Percentiles rank a stretch among this genome's conserved stretches.
Conservation (phyloP, 2,888 invertebrate species). For the Hybos culiciformis region DNA sequence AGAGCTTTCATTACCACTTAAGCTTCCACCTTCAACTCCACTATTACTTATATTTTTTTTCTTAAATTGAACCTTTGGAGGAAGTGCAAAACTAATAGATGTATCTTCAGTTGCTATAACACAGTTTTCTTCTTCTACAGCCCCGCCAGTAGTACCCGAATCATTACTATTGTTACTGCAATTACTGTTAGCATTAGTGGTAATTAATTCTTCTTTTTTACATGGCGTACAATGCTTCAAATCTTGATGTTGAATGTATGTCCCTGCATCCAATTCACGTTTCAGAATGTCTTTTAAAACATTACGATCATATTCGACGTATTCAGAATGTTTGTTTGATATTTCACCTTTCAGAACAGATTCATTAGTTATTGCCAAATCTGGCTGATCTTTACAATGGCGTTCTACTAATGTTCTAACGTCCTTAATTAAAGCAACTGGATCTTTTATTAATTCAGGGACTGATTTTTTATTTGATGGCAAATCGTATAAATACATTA, state of each 20-base stretch:
- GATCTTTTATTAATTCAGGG: constrained; percentile 78
- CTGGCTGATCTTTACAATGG: constrained; percentile 75
- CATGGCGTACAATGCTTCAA: neutral
- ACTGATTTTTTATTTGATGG: constrained; percentile 84
- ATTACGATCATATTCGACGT: constrained; percentile 27
- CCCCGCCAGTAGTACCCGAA: constrained; percentile 7
- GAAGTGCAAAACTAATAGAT: constrained; percentile 16
- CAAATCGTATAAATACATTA: constrained; percentile 79
- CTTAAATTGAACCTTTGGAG: constrained; percentile 19
- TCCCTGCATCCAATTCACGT: constrained; percentile 22
- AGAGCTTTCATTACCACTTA: constrained; percentile 15
- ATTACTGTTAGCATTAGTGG: neutral
- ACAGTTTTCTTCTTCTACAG: neutral
- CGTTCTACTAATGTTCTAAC: constrained; percentile 77
- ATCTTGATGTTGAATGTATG: constrained; percentile 1
- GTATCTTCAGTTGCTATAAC: constrained; percentile 10
- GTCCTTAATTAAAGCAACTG: constrained; percentile 78
- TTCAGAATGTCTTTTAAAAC: constrained; percentile 31
- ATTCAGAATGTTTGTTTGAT: constrained; percentile 7
- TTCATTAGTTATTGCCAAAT: constrained; percentile 68
- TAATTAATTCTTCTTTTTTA: neutral
- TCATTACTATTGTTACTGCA: constrained; percentile 9
- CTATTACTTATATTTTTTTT: constrained; percentile 21
- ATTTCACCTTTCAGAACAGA: constrained; percentile 48
- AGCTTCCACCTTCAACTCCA: constrained; percentile 26